phyloP scores from a whole-genome alignment of 2,113 vertebrate species.

The Channa argus region DNA sequence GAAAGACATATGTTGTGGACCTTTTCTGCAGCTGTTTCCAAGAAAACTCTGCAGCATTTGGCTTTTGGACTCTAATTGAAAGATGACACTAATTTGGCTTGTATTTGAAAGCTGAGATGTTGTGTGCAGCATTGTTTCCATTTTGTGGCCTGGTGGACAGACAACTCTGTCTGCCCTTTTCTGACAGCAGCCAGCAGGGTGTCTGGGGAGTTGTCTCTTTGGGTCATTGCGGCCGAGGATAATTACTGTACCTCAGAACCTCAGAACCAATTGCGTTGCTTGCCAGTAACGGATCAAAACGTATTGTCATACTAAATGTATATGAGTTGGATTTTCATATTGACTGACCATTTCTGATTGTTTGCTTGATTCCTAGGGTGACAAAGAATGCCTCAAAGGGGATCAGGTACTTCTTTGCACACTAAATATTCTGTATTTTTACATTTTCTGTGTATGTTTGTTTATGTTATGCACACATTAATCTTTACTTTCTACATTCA shows the following conservation, averaged over 20 bases:
- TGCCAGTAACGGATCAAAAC: slow-evolving; percentile 20
- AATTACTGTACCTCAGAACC: slow-evolving; percentile 43
- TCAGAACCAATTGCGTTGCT: slow-evolving; percentile 39
- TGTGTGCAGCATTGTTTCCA: slow-evolving; percentile 54
- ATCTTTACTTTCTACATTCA: slow-evolving; percentile 46
- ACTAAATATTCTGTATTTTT: background rate
- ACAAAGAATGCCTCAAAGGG: slow-evolving; percentile 72
- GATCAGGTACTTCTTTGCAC: slow-evolving; percentile 72
- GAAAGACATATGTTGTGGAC: slow-evolving; percentile 34
- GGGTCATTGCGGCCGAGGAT: slow-evolving; percentile 61
- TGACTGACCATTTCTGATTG: slow-evolving; percentile 10
- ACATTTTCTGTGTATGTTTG: background rate
- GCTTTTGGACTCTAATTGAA: slow-evolving; percentile 66
- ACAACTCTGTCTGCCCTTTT: slow-evolving; percentile 67
- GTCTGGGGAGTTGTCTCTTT: slow-evolving; percentile 57
- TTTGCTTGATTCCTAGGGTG: slow-evolving; percentile 59
- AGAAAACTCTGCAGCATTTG: slow-evolving; percentile 75
- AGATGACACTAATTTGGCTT: slow-evolving; percentile 61
- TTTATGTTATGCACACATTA: background rate
- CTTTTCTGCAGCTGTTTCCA: slow-evolving; percentile 73
- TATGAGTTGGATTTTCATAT: background rate
- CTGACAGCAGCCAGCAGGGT: slow-evolving; percentile 57
- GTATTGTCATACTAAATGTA: background rate
- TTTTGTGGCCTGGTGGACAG: slow-evolving; percentile 39
- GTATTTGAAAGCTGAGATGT: slow-evolving; percentile 70